A percentile compares a stretch with the other conserved stretches of the same genome.
Evolutionary conservation across 2,113 vertebrate genomes (phyloP).

Genomic region (Reinhardtius hippoglossoides): DNA sequence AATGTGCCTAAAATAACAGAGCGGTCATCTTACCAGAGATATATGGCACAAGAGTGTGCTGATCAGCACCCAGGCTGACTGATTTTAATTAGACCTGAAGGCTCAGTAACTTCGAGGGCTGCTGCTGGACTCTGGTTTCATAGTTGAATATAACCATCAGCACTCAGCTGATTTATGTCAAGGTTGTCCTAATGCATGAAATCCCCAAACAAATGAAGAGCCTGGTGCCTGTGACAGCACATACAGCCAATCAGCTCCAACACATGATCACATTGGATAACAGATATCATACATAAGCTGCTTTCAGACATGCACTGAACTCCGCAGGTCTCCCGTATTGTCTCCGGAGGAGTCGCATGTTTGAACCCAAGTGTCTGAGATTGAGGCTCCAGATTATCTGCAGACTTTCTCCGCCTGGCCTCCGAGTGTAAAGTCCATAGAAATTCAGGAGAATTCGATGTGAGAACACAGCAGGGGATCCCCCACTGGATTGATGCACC

Average conservation of each 20-base stretch:
- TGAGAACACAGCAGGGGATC: too few relatives aligned
- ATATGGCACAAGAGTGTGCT: conserved; percentile 53
- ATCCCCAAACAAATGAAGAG: conserved; percentile 58
- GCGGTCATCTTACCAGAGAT: conserved; percentile 56
- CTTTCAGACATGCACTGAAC: neutral
- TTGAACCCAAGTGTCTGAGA: too few relatives aligned
- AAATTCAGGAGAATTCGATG: too few relatives aligned
- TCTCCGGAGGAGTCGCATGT: too few relatives aligned
- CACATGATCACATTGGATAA: neutral
- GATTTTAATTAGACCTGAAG: conserved; percentile 72
- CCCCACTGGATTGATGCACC: too few relatives aligned
- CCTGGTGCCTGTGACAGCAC: conserved; percentile 32
- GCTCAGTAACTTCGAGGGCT: conserved; percentile 56
- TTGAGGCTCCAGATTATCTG: too few relatives aligned
- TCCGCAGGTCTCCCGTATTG: too few relatives aligned
- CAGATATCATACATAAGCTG: neutral
- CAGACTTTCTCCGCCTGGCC: too few relatives aligned
- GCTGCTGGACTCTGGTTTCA: conserved; percentile 70
- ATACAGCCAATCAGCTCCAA: neutral
- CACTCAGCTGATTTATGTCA: conserved; percentile 66
- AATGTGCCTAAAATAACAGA: conserved; percentile 65
- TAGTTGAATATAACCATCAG: conserved; percentile 68
- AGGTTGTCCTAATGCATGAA: conserved; percentile 62
- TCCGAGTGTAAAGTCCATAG: too few relatives aligned
- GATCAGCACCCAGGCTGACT: conserved; percentile 56